A percentile compares a stretch with the other conserved stretches of the same genome.
Evolutionary conservation across 2,797 vertebrate genomes (phyloP).

Genomic region (Peromyscus melanophrys): DNA sequence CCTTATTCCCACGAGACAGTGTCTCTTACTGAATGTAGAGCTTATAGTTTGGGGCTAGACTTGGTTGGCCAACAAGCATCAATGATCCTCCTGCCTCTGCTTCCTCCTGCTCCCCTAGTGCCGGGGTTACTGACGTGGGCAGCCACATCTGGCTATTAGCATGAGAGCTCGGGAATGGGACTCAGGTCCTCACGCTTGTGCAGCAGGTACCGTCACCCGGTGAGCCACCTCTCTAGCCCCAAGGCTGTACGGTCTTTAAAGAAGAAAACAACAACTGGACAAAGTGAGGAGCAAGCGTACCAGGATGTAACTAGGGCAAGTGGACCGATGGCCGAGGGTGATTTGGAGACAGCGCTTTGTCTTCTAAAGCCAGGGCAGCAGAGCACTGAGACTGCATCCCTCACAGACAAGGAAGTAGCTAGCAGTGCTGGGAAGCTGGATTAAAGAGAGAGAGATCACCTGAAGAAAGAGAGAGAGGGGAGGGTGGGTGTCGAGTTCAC

Average conservation of each 20-base stretch:
- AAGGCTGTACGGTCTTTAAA: neutral
- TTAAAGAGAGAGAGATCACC: conserved; percentile 82
- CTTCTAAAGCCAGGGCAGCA: conserved; percentile 68
- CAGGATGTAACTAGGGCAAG: neutral
- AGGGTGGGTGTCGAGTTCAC: neutral
- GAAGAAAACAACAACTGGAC: neutral
- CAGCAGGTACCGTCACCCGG: too few relatives aligned
- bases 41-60: neutral
- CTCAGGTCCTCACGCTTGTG: neutral
- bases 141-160: neutral
- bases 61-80: neutral
- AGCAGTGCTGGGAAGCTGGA: conserved; percentile 82
- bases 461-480: conserved; percentile 75
- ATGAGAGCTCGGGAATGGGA: too few relatives aligned
- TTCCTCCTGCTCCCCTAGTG: neutral
- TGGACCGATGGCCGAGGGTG: neutral
- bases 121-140: neutral
- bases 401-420: conserved; percentile 66
- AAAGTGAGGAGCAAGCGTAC: neutral
- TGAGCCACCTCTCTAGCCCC: neutral
- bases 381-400: conserved; percentile 33
- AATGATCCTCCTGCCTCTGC: neutral
- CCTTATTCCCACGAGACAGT: neutral
- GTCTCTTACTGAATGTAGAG: neutral
- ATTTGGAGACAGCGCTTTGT: neutral